Evolutionary conservation across 35 echinoderm and acorn worm genomes (phyloP), one percentile per base, ranked within the genome.

Genomic region (Apostichopus parvimensis): DNA sequence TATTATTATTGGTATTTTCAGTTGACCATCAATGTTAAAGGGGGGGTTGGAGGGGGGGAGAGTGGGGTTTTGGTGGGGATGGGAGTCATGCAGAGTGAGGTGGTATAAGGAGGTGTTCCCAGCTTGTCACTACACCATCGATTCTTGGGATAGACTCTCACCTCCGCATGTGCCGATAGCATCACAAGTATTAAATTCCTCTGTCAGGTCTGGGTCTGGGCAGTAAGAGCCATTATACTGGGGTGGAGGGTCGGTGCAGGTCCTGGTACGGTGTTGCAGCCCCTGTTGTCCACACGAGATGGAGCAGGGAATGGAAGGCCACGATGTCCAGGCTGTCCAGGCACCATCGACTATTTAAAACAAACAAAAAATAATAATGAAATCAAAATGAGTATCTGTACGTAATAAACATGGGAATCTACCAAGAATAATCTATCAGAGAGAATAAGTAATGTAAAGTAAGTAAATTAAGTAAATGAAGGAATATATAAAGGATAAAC

Each of bases 161-260:
- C 90, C 93, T 85, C 91, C 87, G 76, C 95, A 97, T 80, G 15
- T 15, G 7, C 52, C 58, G 6, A 12, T 75, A 21, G 77, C 87
- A 86, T 94, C 93, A 75, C 95, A 97, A 6, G 95, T 86, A 53
- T 93, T 55, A 57, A 97, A 97, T 84, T 94, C 91, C 53, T 97
- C 95, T 1, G 78, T 79, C 52, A 92, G 88, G 14, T 86, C 76
- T 11, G 84, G 70, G 58, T 86, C 85, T 34, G 91, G 7, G 60
- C 95, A 97, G 10, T 93, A 61, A 1, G 83, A 73, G 53, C 95
- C 95, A 53, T 91, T 91, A 72, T 97, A 93, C 91, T 97, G 93
- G 64, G 95, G 93, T 9, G 34, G 52, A 64, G 95, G 95, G 70
- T 97, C 91, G 20, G 93, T 91, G 56, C 95, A 97, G 53, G 95